Evolutionary conservation across 2,797 vertebrate species (phyloP).

Genomic region (Trematomus bernacchii): DNA sequence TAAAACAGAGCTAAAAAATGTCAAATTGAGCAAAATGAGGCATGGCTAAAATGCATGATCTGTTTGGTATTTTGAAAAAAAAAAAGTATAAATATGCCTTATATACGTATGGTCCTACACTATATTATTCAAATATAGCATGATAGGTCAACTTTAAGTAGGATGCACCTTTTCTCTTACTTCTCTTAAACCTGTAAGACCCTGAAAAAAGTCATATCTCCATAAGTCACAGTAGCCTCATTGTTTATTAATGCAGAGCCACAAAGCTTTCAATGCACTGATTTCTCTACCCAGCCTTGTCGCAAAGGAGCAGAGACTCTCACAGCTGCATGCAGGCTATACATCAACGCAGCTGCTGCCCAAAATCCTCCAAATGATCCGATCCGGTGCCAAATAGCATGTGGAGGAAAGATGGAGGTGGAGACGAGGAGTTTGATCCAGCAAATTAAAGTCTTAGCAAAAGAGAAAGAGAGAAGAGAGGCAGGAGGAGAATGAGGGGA

Average conservation of each 20-base stretch:
- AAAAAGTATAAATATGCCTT: no score
- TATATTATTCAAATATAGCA: no score
- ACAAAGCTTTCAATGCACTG: background rate
- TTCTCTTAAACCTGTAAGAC: background rate
- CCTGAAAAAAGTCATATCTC: background rate
- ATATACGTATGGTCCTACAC: no score
- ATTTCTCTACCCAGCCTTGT: background rate
- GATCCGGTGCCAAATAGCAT: conserved; percentile 42
- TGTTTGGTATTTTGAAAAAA: no score
- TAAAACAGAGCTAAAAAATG: no score
- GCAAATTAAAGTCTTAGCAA: conserved; percentile 53
- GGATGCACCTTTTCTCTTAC: background rate
- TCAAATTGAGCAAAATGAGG: no score
- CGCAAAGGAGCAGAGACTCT: conserved; percentile 48
- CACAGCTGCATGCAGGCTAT: conserved; percentile 32
- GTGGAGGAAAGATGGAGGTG: background rate
- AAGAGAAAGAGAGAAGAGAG: conserved; percentile 7
- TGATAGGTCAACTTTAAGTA: background rate
- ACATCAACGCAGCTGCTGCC: conserved; percentile 62
- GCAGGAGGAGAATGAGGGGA: background rate
- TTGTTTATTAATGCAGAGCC: conserved; percentile 48
- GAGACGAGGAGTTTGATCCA: background rate
- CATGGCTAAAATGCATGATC: no score
- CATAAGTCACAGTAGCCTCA: conserved; percentile 32
- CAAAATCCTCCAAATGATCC: conserved; percentile 57